These are phyloP conservation scores for Scaptomyza polygonia DNA, from an alignment of 2,888 invertebrate genomes.

Conservation along the genomic window DNA sequence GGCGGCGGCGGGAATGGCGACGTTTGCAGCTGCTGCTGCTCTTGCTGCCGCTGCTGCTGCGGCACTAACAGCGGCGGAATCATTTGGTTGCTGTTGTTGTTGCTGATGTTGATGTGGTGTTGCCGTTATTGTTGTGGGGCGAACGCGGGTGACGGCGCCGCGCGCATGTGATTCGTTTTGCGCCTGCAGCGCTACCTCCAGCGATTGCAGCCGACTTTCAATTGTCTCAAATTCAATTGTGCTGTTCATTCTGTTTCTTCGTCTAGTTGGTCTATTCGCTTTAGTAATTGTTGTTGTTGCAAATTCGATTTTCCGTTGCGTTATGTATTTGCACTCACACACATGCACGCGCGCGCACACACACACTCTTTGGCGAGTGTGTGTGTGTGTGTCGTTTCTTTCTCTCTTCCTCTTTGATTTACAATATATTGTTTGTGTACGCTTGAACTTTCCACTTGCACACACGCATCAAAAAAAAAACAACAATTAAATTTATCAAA, in stretches of 20 bases:
- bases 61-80: constrained; percentile 17
- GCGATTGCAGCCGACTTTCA: constrained; percentile 89
- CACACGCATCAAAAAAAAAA: constrained; percentile 20
- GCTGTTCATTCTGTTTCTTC: constrained; percentile 57
- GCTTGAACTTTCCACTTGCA: constrained; percentile 60
- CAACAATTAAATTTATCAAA: constrained; percentile 34
- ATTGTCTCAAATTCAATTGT: constrained; percentile 86
- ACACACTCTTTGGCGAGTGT: constrained; percentile 29
- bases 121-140: constrained; percentile 46
- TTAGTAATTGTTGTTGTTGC: constrained; percentile 18
- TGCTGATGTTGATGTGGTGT: constrained; percentile 28
- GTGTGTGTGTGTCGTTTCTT: constrained; percentile 31
- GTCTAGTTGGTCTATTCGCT: constrained; percentile 6
- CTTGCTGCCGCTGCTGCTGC: constrained; percentile 25
- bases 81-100: constrained; percentile 36
- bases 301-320: constrained; percentile 56
- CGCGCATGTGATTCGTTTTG: constrained; percentile 83
- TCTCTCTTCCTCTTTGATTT: constrained; percentile 1
- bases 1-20: constrained; percentile 12
- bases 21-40: constrained; percentile 8
- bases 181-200: constrained; percentile 90
- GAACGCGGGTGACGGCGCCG: constrained; percentile 30
- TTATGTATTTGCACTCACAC: constrained; percentile 64
- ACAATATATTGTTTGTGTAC: constrained; percentile 26
- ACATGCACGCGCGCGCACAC: constrained; percentile 13